Conservation (phyloP, 2,113 vertebrate genomes). For the Laterallus jamaicensis region DNA sequence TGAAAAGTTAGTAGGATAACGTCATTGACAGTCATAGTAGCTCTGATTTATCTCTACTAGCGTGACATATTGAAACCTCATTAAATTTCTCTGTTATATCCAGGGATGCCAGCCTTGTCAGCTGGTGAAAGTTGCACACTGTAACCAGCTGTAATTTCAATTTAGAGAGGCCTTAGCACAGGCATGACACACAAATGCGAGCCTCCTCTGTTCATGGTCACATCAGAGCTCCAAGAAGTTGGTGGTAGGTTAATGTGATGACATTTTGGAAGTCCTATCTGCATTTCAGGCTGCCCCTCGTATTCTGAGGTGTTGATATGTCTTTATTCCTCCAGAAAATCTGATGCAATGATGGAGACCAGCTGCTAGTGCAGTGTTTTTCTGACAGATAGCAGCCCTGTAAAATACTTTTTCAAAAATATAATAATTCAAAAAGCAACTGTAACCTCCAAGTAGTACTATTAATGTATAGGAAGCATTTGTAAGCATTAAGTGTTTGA, state of each 20-base stretch:
- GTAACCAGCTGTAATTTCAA: conserved; percentile 5
- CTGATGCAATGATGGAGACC: neutral
- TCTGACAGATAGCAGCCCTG: neutral
- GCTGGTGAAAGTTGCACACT: neutral
- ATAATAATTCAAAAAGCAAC: neutral
- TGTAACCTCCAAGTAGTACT: neutral
- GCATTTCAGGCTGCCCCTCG: neutral
- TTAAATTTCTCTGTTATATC: conserved; percentile 7
- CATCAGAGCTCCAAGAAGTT: neutral
- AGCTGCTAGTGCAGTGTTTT: neutral
- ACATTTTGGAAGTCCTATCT: neutral
- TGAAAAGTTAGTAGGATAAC: conserved; percentile 37
- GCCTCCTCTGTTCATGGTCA: neutral
- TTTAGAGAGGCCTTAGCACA: neutral
- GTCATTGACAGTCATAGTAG: conserved; percentile 5
- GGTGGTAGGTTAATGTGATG: neutral
- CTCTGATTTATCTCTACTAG: conserved; percentile 25
- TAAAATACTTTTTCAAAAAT: neutral
- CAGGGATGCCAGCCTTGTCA: conserved; percentile 17
- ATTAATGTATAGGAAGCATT: neutral
- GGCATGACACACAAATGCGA: neutral
- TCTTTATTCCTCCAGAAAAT: neutral
- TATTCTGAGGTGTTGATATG: neutral
- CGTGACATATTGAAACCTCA: conserved; percentile 41
- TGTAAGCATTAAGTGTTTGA: neutral